Evolutionary conservation across 53 echinoderm and acorn worm species (phyloP), one percentile per base, ranked within the genome.

Genomic region (Astropecten irregularis): DNA sequence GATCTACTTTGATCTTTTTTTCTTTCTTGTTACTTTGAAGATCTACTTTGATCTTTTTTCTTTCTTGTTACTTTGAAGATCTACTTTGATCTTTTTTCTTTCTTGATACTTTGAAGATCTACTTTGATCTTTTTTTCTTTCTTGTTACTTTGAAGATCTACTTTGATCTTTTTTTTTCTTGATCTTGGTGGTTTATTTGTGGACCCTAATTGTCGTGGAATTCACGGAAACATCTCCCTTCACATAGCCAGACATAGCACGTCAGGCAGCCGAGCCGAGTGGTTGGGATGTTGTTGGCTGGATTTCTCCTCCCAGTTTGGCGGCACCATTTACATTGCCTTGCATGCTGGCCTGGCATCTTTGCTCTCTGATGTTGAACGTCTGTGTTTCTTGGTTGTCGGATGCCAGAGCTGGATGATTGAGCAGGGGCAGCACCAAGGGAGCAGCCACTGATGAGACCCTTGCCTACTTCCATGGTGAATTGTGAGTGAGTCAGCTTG

Each of bases 211-310:
- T 32, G 34, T 34, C 34, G 34, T 62, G 62, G 62, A 62, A 62
- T 14, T 14, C 34, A 15, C 1, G 32, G 35, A 67, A 67, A 26
- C 60, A 60, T 16, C 28, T 7, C 16, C 60, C 60, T 26, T 60
- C 60, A 60, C 60, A 60, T 8, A 60, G 60, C 27, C 31, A 30
- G 20, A 67, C 67, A 67, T 40, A 8, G 28, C 67, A 67, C 11
- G 9, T 67, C 40, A 23, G 40, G 67, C 67, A 67, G 40, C 67
- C 67, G 14, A 40, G 40, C 20, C 67, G 40, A 4, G 67, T 67
- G 67, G 20, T 33, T 2, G 67, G 67, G 2, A 42, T 67, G 42
- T 67, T 39, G 21, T 22, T 6, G 39, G 67, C 2, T 2, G 40
- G 3, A 13, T 67, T 67, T 26, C 40, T 67, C 21, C 42, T 40